These are phyloP conservation scores for Spizaetus ornatus DNA, from an alignment of 2,113 vertebrate genomes.

Conservation along the genomic window DNA sequence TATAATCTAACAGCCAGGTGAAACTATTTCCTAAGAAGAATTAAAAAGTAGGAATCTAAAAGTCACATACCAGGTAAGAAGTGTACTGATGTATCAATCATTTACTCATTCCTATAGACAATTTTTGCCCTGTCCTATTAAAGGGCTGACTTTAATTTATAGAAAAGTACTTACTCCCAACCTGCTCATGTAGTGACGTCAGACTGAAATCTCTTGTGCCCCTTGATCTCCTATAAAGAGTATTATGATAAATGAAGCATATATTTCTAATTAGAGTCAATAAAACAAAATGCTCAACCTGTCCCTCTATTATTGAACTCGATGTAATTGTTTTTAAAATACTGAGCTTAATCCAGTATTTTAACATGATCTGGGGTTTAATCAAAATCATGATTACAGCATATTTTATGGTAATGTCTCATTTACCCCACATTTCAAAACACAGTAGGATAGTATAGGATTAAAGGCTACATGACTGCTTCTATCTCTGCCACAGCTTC, in stretches of 20 bases:
- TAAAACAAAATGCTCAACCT: constrained; percentile 1
- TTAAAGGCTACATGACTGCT: not conserved
- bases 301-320: not conserved
- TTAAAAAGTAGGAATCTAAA: not conserved
- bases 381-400: not conserved
- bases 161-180: not conserved
- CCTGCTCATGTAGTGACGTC: not conserved
- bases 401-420: constrained; percentile 3
- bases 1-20: not conserved
- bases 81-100: not conserved
- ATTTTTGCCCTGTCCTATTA: not conserved
- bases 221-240: not conserved
- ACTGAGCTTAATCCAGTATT: not conserved
- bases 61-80: not conserved
- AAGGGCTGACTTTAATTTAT: not conserved
- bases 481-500: not conserved
- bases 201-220: not conserved
- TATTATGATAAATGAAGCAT: not conserved
- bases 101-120: not conserved
- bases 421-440: not conserved
- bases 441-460: not conserved
- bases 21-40: not conserved
- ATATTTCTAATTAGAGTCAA: constrained; percentile 32
- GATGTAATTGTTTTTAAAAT: not conserved
- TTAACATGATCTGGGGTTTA: constrained; percentile 23